Evolutionary conservation across 2,797 vertebrate species (phyloP), one percentile per base, ranked within the genome.

Genomic region (Masticophis lateralis): DNA sequence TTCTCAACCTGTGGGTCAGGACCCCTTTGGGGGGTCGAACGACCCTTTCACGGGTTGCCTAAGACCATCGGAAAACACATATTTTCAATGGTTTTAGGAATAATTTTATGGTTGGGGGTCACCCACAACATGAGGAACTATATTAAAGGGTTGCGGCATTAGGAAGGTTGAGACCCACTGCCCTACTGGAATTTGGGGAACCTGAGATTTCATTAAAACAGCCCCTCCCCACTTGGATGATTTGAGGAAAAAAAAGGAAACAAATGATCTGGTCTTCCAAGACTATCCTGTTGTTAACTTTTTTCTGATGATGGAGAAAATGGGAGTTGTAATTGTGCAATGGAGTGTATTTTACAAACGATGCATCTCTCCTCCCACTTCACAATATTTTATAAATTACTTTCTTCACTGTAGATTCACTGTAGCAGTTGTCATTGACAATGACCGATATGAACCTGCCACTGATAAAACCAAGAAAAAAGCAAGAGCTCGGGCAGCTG

Each of bases 331-430:
- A 43, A 4, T 79, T 79, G 9, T 79, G 20, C 9, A 43, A 43
- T 83, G 74, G 55, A 7, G n/a, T 69, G 5, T 74, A 32, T 55
- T 90, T 37, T 74, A 12, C 20, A 9, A 53, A 13, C 1, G 51
- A 25, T 90, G n/a, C n/a, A 37, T 59, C 32, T n/a, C 47, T 12
- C 14, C 56, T 43, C 47, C 27, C 0, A 1, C 8, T 61, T 28
- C 47, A 10, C 43, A 91, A n/a, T 91, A 18, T 92, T 94, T 94
- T 92, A 61, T 94, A 37, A 93, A 91, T 91, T 57, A 8, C 92
- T 95, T 94, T 79, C 55, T 96, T 96, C 18, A 32, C 93, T 97
- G 63, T 94, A 98, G 98, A 94, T 98, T 97, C 96, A 98, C 94
- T 2, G 25, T 96, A 94, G 55, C 53, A 88, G 94, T 95, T 92